Evolutionary conservation across 2,888 invertebrate species (phyloP).

Genomic region (Zelleria hepariella): DNA sequence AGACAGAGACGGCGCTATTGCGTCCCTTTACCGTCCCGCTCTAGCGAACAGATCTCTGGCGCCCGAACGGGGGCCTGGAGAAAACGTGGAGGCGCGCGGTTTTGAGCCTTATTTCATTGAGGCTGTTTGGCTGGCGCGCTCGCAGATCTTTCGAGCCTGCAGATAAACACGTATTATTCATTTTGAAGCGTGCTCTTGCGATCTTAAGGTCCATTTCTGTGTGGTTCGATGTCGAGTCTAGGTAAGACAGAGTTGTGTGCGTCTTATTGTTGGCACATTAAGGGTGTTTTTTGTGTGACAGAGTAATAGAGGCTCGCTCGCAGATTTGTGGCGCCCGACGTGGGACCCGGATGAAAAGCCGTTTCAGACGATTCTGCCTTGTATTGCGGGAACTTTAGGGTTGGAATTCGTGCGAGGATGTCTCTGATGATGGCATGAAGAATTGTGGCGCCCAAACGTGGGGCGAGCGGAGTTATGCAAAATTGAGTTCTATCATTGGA

Average conservation of each 20-base stretch:
- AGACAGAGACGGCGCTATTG: slow-evolving; percentile 23
- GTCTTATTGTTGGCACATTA: neutral
- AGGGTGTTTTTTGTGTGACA: neutral
- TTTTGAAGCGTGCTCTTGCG: neutral
- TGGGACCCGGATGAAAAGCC: neutral
- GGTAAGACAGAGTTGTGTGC: neutral
- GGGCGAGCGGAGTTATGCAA: neutral
- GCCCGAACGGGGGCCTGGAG: slow-evolving; percentile 39
- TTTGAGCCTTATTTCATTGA: slow-evolving; percentile 3
- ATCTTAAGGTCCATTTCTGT: neutral
- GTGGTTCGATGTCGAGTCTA: neutral
- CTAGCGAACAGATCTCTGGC: slow-evolving; percentile 31
- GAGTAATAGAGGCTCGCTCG: neutral
- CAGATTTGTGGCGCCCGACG: slow-evolving; percentile 2
- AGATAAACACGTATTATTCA: neutral
- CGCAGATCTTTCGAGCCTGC: too few species aligned
- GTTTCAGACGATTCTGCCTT: neutral
- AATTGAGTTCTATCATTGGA: neutral
- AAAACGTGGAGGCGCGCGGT: slow-evolving; percentile 9
- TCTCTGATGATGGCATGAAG: neutral
- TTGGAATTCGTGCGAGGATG: neutral
- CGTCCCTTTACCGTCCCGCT: slow-evolving; percentile 12
- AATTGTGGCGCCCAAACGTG: neutral
- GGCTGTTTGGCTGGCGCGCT: too few species aligned
- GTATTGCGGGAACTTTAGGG: neutral